Conservation (phyloP, 2,888 invertebrate species). For the Microplitis manilae region DNA sequence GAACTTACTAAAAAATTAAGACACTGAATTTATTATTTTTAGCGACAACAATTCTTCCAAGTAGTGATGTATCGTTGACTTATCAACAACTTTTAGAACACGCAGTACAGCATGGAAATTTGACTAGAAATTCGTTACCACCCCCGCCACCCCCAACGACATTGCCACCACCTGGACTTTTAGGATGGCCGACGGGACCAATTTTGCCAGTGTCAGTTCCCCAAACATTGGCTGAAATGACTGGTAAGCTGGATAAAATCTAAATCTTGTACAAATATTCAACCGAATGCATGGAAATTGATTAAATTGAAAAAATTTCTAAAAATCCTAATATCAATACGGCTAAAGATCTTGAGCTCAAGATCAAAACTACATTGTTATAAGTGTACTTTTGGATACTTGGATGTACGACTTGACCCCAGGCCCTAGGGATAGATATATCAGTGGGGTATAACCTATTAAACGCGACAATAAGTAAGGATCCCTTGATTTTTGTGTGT, state of each 20-base stretch:
- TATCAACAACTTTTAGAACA: slow-evolving; percentile 69
- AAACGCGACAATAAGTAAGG: slow-evolving; percentile 10
- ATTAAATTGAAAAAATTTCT: neutral
- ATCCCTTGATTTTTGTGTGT: neutral
- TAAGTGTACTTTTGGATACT: neutral
- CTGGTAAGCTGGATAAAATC: slow-evolving; percentile 59
- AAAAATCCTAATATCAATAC: neutral
- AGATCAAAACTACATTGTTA: neutral
- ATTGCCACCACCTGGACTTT: slow-evolving; percentile 54
- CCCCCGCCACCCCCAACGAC: slow-evolving; percentile 60
- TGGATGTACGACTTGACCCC: neutral
- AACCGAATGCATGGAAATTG: neutral
- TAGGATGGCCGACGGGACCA: slow-evolving; percentile 56
- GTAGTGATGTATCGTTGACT: slow-evolving; percentile 64
- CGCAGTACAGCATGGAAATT: slow-evolving; percentile 63
- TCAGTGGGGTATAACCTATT: slow-evolving; percentile 29
- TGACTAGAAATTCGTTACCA: slow-evolving; percentile 62
- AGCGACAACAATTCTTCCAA: slow-evolving; percentile 63
- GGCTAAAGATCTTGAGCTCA: neutral
- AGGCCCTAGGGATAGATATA: slow-evolving; percentile 8
- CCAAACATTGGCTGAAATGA: slow-evolving; percentile 67
- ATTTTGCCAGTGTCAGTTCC: slow-evolving; percentile 59
- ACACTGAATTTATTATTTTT: slow-evolving; percentile 14
- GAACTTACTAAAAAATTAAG: neutral
- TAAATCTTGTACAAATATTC: neutral